Percentiles rank a stretch among this genome's conserved stretches.
phyloP scores from a whole-genome alignment of 2,797 vertebrate genomes.

The Cynopterus sphinx region DNA sequence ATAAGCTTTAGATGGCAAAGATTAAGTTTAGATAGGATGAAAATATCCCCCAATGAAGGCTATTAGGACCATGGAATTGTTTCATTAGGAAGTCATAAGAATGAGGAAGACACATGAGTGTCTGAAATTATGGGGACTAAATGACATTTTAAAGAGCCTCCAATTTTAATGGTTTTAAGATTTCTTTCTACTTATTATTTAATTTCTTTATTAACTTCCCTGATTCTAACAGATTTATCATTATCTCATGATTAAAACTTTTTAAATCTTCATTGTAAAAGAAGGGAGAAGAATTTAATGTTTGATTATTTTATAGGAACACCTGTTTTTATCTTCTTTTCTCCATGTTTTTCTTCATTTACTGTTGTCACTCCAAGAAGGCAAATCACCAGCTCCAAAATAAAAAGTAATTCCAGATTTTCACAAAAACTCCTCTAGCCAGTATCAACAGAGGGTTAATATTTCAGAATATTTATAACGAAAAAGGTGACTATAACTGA shows the following conservation, averaged over 20 bases:
- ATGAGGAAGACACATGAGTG: background rate
- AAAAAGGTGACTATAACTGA: background rate
- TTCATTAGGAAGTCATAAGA: background rate
- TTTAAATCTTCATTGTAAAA: constrained; percentile 47
- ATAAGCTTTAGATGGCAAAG: background rate
- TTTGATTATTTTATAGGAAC: background rate
- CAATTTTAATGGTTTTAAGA: constrained; percentile 26
- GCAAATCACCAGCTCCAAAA: constrained; percentile 32
- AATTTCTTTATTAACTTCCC: constrained; percentile 52
- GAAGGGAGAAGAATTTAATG: background rate
- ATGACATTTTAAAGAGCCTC: background rate
- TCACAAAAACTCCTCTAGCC: background rate
- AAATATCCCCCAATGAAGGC: constrained; percentile 10
- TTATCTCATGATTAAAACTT: constrained; percentile 8
- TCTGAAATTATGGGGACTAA: constrained; percentile 3
- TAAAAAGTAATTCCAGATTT: constrained; percentile 18
- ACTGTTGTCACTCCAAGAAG: background rate
- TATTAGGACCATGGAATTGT: background rate
- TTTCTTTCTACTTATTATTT: constrained; percentile 62
- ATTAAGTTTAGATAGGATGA: background rate
- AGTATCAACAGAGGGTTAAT: background rate
- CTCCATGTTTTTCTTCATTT: constrained; percentile 14
- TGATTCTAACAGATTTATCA: constrained; percentile 53
- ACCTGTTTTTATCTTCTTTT: background rate
- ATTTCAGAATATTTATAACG: constrained; percentile 32